Conservation (phyloP, 1,140 invertebrate genomes). For the Caerostris darwini region DNA sequence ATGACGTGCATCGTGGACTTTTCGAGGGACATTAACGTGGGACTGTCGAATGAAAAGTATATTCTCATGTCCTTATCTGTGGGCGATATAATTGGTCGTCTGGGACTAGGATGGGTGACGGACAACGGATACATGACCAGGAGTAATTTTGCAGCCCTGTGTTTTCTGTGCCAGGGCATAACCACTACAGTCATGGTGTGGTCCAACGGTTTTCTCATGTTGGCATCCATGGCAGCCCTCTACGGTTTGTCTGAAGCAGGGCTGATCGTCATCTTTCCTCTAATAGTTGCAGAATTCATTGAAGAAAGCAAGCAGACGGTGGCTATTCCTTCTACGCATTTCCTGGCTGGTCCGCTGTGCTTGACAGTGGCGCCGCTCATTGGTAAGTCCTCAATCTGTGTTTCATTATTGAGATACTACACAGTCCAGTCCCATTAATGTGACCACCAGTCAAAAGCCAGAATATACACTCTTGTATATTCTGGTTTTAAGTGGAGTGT, state of each 20-base stretch:
- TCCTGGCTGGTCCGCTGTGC: slow-evolving; percentile 45
- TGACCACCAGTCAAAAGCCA: no score
- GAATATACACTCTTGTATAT: no score
- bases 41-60: slow-evolving; percentile 25
- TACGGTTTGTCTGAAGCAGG: slow-evolving; percentile 72
- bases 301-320: slow-evolving; percentile 66
- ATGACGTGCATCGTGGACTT: slow-evolving; percentile 65
- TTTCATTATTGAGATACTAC: background rate
- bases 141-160: slow-evolving; percentile 57
- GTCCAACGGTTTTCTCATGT: slow-evolving; percentile 36
- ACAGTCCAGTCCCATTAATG: no score
- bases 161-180: slow-evolving; percentile 69
- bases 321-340: slow-evolving; percentile 30
- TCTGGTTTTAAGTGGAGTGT: no score
- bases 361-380: slow-evolving; percentile 62
- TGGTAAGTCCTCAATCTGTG: slow-evolving; percentile 31
- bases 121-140: slow-evolving; percentile 68
- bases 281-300: slow-evolving; percentile 78
- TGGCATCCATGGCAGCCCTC: slow-evolving; percentile 42
- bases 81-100: slow-evolving; percentile 33
- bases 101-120: slow-evolving; percentile 59
- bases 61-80: slow-evolving; percentile 59
- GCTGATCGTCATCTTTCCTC: slow-evolving; percentile 75
- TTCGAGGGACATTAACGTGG: slow-evolving; percentile 27
- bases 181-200: slow-evolving; percentile 23